Conservation (phyloP, 2,888 invertebrate species). For the Unio delphinus region DNA sequence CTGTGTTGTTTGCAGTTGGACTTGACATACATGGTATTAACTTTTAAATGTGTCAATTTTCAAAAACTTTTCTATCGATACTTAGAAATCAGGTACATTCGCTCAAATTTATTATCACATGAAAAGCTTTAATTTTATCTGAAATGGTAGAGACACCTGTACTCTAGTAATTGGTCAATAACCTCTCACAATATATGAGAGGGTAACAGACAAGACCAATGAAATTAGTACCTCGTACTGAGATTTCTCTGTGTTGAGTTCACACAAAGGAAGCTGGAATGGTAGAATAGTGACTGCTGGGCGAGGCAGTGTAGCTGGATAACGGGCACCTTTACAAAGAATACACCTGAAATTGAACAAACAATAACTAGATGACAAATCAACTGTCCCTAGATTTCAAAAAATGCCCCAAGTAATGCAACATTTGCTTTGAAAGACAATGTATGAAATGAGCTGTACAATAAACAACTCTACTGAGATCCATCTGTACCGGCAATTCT, state of each 20-base stretch:
- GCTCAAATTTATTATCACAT: neutral
- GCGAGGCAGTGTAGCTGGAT: constrained; percentile 88
- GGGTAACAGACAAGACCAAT: neutral
- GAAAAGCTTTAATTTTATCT: neutral
- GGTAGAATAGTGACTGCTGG: constrained; percentile 86
- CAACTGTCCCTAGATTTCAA: neutral
- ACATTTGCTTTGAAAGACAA: too few species aligned
- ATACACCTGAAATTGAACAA: constrained; percentile 77
- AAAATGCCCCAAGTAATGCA: neutral
- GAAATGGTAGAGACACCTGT: neutral
- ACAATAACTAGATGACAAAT: neutral
- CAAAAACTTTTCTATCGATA: too few species aligned
- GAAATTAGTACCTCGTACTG: constrained; percentile 80
- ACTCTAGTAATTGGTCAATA: neutral
- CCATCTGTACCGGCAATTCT: too few species aligned
- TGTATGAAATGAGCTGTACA: too few species aligned
- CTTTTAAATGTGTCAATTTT: too few species aligned
- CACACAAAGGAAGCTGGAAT: constrained; percentile 82
- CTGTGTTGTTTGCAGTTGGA: too few species aligned
- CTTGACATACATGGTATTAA: too few species aligned
- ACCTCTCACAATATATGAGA: neutral
- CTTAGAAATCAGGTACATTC: too few species aligned
- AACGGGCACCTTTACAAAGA: constrained; percentile 89
- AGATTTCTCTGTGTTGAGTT: constrained; percentile 84
- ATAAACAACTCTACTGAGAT: too few species aligned